Base-by-base conservation (phyloP, 1,140 invertebrate species). In the Colletes latitarsis region DNA sequence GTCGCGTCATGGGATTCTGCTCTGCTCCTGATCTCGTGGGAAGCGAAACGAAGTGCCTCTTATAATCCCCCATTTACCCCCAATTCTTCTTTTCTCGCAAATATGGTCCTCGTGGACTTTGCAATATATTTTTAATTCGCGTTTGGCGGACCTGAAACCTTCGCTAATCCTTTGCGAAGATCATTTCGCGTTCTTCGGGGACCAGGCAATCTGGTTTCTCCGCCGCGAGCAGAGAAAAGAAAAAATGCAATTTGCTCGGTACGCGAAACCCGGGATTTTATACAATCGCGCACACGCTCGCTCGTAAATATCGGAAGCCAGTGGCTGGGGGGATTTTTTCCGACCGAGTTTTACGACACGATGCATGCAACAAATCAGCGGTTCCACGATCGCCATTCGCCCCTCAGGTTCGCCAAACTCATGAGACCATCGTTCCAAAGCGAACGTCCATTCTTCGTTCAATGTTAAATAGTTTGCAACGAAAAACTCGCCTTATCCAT, bases 301-400 rank as follows among this genome's bases (percentile, higher is more conserved):
- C 60, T 73, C 77, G 77, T 79, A 79, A 79, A 79, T 79, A 79
- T 73, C 69, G 52, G 19, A 52, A 58, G 66, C 52, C 63, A 46
- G 39, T 15, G 17, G 49, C 58, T n/a, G 15, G 52, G 43, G 30
- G 10, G 49, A 64, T 78, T 78, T 79, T 78, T 64, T 64, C 62
- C 19, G 4, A 8, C 15, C 39, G 49, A 30, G 52, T 64, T 79
- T 79, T 79, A 79, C 77, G 77, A 79, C 30, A 15, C 77, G 10
- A 64, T 49, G 49, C 52, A 19, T 79, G 70, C 69, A 79, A 73
- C 77, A 39, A 79, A 79, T 79, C 77, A 17, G 77, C 21, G 49
- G 70, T 73, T 64, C 55, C 10, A 70, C 69, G 53, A 79, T 73
- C 52, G 57, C 3, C 17, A 3, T n/a, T 4, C 30, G 64, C 43